Evolutionary conservation across 1,140 invertebrate species (phyloP).

Genomic region (Adoxophyes honmai): DNA sequence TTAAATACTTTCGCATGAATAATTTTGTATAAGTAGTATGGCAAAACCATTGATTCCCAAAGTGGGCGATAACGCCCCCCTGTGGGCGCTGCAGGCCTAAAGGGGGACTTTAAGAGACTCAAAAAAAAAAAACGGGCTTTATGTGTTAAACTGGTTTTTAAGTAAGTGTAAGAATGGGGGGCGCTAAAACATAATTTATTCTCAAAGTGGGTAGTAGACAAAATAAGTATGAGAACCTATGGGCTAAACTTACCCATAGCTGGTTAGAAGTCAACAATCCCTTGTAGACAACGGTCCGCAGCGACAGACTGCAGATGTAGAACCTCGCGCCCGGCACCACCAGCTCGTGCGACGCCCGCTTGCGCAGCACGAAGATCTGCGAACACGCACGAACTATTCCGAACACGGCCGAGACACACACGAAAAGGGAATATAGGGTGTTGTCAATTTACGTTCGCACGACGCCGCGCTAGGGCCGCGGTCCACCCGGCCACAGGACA

Average conservation of each 20-base stretch:
- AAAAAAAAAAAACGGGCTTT: too few relatives aligned
- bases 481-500: slow-evolving; percentile 36
- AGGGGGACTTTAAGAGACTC: too few relatives aligned
- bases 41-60: too few relatives aligned
- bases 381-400: slow-evolving; percentile 28
- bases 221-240: too few relatives aligned
- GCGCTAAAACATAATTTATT: too few relatives aligned
- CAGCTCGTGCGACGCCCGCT: slow-evolving; percentile 94
- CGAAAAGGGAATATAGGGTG: slow-evolving; percentile 31
- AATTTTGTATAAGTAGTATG: too few relatives aligned
- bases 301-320: slow-evolving; percentile 97
- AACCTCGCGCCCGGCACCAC: slow-evolving; percentile 90
- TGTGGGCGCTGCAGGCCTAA: too few relatives aligned
- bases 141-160: too few relatives aligned
- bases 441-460: slow-evolving; percentile 58
- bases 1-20: too few relatives aligned
- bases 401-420: slow-evolving; percentile 29
- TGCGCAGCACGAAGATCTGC: slow-evolving; percentile 94
- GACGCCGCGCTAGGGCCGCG: slow-evolving; percentile 28
- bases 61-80: too few relatives aligned
- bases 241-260: slow-evolving; percentile 90
- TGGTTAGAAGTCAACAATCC: slow-evolving; percentile 97
- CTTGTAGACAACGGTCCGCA: slow-evolving; percentile 96
- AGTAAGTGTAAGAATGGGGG: too few relatives aligned
- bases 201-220: too few relatives aligned